A percentile compares a stretch with the other conserved stretches of the same genome.
Conservation (phyloP, 2,888 invertebrate genomes). For the Mechanitis messenoides region DNA sequence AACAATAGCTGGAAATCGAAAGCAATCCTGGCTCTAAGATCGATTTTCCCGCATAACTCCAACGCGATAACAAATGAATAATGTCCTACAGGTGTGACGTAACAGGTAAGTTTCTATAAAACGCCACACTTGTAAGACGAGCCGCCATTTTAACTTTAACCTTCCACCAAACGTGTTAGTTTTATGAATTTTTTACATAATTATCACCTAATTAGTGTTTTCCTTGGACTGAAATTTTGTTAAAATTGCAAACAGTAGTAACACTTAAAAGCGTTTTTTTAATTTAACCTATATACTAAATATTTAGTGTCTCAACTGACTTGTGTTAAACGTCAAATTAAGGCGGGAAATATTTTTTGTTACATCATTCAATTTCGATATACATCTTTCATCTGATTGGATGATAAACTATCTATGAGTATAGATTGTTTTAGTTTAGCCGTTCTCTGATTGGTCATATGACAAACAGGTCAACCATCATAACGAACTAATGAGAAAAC, state of each 20-base stretch:
- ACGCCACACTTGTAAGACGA: constrained; percentile 47
- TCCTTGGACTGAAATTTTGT: constrained; percentile 26
- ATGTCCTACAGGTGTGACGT: constrained; percentile 64
- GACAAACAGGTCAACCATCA: constrained; percentile 47
- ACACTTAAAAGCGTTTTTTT: constrained; percentile 8
- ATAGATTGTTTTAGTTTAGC: constrained; percentile 41
- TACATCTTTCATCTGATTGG: constrained; percentile 38
- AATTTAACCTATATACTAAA: constrained; percentile 5
- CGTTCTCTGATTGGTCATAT: constrained; percentile 66
- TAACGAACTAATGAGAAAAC: constrained; percentile 52
- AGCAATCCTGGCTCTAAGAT: constrained; percentile 36
- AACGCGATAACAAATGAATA: constrained; percentile 57
- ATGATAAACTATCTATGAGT: constrained; percentile 33
- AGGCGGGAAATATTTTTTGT: constrained; percentile 37
- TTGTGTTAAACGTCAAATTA: constrained; percentile 40
- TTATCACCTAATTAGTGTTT: constrained; percentile 43
- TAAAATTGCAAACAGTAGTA: constrained; percentile 31
- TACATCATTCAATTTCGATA: constrained; percentile 29
- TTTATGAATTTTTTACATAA: constrained; percentile 39
- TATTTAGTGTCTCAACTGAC: constrained; percentile 38
- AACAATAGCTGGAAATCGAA: constrained; percentile 45
- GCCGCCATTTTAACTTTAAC: constrained; percentile 61
- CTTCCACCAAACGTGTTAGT: constrained; percentile 41
- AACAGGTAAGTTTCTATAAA: constrained; percentile 68
- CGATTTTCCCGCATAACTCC: constrained; percentile 39